phyloP scores from a whole-genome alignment of 1,140 invertebrate genomes.

The Caenorhabditis briggsae region DNA sequence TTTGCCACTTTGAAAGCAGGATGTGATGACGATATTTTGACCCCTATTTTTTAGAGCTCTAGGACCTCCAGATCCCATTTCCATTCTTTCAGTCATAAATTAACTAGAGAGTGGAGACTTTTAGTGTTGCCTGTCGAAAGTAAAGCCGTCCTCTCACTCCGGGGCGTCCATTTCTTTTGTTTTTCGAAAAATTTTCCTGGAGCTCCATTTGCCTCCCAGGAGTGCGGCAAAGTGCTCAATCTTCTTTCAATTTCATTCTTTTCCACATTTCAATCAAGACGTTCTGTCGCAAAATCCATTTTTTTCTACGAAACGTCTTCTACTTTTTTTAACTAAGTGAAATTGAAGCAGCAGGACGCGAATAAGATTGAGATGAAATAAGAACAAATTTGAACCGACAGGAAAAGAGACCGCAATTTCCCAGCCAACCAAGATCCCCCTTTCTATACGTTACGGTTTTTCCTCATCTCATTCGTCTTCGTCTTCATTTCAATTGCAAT shows the following conservation, averaged over 20 bases:
- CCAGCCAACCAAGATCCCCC: slow-evolving; percentile 20
- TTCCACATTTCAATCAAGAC: slow-evolving; percentile 14
- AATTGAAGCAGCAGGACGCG: background rate
- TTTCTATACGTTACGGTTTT: slow-evolving; percentile 49
- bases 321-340: background rate
- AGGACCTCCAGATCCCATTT: background rate
- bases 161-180: no score
- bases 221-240: slow-evolving; percentile 18
- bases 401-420: background rate
- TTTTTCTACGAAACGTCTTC: background rate
- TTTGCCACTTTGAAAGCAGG: no score
- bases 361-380: slow-evolving; percentile 24
- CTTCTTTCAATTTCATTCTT: background rate
- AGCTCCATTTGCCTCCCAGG: background rate
- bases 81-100: background rate
- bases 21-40: no score
- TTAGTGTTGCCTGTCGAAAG: background rate
- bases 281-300: background rate
- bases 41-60: no score
- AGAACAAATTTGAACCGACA: slow-evolving; percentile 55
- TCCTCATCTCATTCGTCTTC: no score
- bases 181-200: background rate
- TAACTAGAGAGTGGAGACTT: background rate
- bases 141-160: slow-evolving; percentile 1
- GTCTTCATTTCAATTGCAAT: background rate